Evolutionary conservation across 2,888 invertebrate species (phyloP).

Genomic region (Xylota sylvarum): DNA sequence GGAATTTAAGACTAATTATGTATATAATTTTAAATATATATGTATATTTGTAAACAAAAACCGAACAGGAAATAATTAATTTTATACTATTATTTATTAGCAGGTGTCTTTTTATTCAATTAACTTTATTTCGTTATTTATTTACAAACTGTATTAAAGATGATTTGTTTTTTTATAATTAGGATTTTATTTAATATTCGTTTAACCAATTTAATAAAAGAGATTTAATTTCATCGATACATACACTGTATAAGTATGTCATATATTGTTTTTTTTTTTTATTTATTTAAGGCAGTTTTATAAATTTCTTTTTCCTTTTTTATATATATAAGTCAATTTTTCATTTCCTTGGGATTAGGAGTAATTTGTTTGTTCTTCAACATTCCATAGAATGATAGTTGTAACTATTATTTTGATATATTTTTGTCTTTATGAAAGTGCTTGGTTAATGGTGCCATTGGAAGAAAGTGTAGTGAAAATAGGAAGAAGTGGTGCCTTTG

Average conservation of each 20-base stretch:
- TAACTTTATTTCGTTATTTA: constrained; percentile 37
- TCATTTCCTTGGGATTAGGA: constrained; percentile 66
- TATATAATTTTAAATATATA: constrained; percentile 59
- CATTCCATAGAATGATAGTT: constrained; percentile 61
- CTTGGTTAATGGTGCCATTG: constrained; percentile 72
- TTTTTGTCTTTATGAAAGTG: constrained; percentile 56
- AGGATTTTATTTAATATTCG: constrained; percentile 23
- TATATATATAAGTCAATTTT: constrained; percentile 61
- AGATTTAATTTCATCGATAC: constrained; percentile 34
- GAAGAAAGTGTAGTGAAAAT: constrained; percentile 60
- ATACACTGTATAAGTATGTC: constrained; percentile 48
- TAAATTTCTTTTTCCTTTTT: constrained; percentile 68
- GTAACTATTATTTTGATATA: constrained; percentile 29
- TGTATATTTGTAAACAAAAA: constrained; percentile 68
- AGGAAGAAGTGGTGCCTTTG: constrained; percentile 62
- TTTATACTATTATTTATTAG: constrained; percentile 19
- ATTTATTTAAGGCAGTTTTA: constrained; percentile 72
- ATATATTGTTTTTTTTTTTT: constrained; percentile 30
- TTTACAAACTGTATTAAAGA: constrained; percentile 47
- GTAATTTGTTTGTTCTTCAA: constrained; percentile 48
- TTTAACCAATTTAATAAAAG: constrained; percentile 62
- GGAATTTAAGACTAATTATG: constrained; percentile 72
- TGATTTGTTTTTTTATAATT: background rate
- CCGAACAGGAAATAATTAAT: constrained; percentile 57
- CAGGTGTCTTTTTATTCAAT: constrained; percentile 10